phyloP scores from a whole-genome alignment of 2,888 invertebrate genomes.

The Mamestra brassicae region DNA sequence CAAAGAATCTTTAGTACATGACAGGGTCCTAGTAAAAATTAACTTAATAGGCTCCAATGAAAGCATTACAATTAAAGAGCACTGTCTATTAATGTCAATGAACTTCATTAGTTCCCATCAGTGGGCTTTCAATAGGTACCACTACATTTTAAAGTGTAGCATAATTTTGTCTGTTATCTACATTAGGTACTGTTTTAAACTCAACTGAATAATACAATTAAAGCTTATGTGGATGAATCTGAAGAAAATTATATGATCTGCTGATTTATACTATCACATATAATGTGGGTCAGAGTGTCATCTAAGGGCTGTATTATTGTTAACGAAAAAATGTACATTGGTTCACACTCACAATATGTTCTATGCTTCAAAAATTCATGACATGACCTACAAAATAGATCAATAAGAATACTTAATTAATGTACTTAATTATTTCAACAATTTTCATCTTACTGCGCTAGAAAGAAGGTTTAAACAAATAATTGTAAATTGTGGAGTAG shows the following conservation, averaged over 20 bases:
- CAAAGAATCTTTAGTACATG: slow-evolving; percentile 51
- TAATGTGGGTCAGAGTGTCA: slow-evolving; percentile 24
- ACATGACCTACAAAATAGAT: neutral
- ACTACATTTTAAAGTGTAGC: slow-evolving; percentile 17
- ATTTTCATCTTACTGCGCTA: neutral
- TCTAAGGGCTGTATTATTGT: neutral
- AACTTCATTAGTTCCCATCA: slow-evolving; percentile 77
- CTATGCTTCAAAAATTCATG: neutral
- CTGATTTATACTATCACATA: neutral
- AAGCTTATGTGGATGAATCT: neutral
- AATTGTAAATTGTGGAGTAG: neutral
- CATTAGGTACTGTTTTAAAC: neutral
- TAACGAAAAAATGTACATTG: neutral
- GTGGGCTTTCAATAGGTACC: slow-evolving; percentile 56
- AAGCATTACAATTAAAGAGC: slow-evolving; percentile 77
- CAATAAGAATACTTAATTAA: neutral
- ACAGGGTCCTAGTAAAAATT: slow-evolving; percentile 67
- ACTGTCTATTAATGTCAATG: slow-evolving; percentile 83
- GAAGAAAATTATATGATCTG: slow-evolving; percentile 4
- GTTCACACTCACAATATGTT: neutral
- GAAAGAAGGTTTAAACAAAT: neutral
- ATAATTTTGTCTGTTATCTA: slow-evolving; percentile 14
- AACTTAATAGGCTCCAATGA: slow-evolving; percentile 76
- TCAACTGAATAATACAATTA: neutral
- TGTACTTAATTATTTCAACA: neutral